These are phyloP conservation scores for Eupelmus urozonus DNA, from an alignment of 2,888 invertebrate genomes.

Conservation along the genomic window DNA sequence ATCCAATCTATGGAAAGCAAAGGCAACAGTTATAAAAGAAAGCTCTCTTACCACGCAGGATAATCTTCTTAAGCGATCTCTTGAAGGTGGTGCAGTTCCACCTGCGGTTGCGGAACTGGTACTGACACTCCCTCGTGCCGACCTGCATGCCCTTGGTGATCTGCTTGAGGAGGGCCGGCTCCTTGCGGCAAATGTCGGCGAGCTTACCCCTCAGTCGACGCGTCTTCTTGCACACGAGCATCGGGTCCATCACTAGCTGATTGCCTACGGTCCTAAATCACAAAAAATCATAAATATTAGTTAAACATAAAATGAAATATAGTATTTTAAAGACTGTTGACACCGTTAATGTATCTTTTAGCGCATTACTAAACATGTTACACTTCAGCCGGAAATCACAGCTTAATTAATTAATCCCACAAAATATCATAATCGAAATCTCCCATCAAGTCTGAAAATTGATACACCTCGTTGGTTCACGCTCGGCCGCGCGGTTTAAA, in stretches of 20 bases:
- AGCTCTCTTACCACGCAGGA: conserved; percentile 91
- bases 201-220: conserved; percentile 87
- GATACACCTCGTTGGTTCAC: too few relatives aligned
- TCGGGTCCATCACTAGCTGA: conserved; percentile 93
- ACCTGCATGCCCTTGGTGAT: conserved; percentile 90
- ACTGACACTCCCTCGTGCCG: conserved; percentile 91
- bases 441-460: too few relatives aligned
- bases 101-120: conserved; percentile 89
- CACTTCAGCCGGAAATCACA: too few relatives aligned
- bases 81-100: conserved; percentile 94
- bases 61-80: conserved; percentile 89
- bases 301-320: neutral
- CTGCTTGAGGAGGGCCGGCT: conserved; percentile 88
- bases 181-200: conserved; percentile 90
- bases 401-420: too few relatives aligned
- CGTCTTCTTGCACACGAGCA: conserved; percentile 92
- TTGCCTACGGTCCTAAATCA: conserved; percentile 88
- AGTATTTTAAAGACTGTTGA: too few relatives aligned
- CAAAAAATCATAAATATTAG: neutral
- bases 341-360: too few relatives aligned
- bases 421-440: neutral
- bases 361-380: too few relatives aligned
- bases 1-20: too few relatives aligned
- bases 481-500: neutral
- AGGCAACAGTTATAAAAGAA: too few relatives aligned